Evolutionary conservation across 2,113 vertebrate genomes (phyloP).

Genomic region (Desmodus rotundus): DNA sequence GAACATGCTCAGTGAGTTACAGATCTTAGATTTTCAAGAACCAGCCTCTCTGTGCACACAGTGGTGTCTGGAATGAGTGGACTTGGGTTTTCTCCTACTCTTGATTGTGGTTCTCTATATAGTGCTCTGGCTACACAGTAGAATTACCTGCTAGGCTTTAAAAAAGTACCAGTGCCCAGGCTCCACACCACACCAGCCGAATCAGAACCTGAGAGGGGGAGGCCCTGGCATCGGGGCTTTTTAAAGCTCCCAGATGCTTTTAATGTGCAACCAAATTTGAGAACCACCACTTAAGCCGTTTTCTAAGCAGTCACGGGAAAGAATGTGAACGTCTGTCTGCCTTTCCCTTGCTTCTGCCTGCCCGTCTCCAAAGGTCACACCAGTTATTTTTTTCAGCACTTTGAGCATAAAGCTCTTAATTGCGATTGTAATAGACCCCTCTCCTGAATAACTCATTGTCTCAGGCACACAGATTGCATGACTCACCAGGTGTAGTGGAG

Average conservation of each 20-base stretch:
- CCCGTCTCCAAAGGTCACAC: conserved; percentile 18
- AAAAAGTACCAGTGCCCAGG: background rate
- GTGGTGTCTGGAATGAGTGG: background rate
- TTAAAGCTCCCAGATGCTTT: conserved; percentile 11
- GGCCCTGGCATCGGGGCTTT: background rate
- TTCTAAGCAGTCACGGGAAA: conserved; percentile 8
- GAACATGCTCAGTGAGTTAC: background rate
- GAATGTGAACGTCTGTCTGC: background rate
- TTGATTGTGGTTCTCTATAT: background rate
- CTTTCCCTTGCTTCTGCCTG: background rate
- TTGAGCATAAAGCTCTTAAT: background rate
- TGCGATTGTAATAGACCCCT: background rate
- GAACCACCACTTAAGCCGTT: conserved; percentile 11
- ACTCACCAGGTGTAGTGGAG: conserved; percentile 22
- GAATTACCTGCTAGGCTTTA: conserved; percentile 27
- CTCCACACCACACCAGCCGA: background rate
- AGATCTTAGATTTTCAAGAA: conserved; percentile 31
- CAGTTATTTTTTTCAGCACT: background rate
- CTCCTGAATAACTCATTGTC: conserved; percentile 23
- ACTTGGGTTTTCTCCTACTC: conserved; percentile 27
- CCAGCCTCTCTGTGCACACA: background rate
- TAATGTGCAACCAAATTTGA: conserved; percentile 33
- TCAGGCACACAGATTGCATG: background rate
- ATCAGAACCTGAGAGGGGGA: conserved; percentile 12
- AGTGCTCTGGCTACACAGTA: background rate